Conservation (phyloP, 2,113 vertebrate genomes). For the Smithornis capensis region DNA sequence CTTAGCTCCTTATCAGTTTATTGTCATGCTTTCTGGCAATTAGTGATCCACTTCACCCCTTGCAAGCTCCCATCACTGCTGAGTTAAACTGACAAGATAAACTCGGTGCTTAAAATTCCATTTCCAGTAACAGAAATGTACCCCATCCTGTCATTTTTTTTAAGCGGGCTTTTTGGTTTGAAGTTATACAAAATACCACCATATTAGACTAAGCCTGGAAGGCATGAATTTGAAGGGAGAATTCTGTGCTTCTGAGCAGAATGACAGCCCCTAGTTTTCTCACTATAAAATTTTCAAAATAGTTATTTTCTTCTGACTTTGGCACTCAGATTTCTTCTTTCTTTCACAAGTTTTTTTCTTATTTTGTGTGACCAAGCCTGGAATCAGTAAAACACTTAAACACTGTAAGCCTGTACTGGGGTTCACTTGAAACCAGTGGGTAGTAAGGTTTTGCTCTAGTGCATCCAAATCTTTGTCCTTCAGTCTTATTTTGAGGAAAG, state of each 20-base stretch:
- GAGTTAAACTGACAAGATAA: constrained; percentile 53
- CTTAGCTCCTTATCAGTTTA: neutral
- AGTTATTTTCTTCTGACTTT: neutral
- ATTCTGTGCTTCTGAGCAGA: neutral
- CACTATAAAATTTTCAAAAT: neutral
- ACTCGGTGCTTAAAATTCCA: constrained; percentile 44
- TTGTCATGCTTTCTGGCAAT: constrained; percentile 17
- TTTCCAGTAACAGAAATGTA: constrained; percentile 45
- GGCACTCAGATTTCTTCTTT: neutral
- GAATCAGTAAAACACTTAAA: neutral
- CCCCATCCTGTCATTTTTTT: neutral
- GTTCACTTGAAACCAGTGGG: neutral
- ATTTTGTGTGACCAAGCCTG: neutral
- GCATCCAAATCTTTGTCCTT: neutral
- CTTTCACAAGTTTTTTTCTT: neutral
- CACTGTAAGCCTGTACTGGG: neutral
- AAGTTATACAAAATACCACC: neutral
- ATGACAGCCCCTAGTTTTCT: neutral
- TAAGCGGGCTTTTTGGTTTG: neutral
- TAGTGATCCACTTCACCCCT: constrained; percentile 7
- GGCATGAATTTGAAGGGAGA: neutral
- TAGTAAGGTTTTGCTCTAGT: neutral
- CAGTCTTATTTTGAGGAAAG: neutral
- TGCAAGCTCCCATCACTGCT: neutral
- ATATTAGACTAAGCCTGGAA: constrained; percentile 23